Evolutionary conservation across 2,113 vertebrate species (phyloP), one percentile per base, ranked within the genome.

Genomic region (Prionailurus viverrinus): DNA sequence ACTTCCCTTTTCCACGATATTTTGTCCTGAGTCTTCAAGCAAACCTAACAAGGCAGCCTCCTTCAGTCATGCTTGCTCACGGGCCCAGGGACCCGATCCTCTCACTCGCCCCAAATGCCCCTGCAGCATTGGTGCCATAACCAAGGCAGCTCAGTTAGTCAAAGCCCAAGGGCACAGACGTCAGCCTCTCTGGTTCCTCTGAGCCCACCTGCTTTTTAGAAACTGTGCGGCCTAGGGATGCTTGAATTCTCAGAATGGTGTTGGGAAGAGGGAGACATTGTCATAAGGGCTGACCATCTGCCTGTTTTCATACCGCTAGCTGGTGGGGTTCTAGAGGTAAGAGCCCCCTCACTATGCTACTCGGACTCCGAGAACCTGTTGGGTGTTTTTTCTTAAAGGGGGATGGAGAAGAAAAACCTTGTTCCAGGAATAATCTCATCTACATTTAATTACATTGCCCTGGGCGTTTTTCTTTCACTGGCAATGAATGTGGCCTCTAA

Each of bases 401-500:
- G 66, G 39, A 45, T n/a, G 58, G n/a, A 5, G 25, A 21, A 51
- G 80, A 21, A 55, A 69, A 69, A n/a, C 7, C 9, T 82, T 79
- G 41, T 95, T 69, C 84, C 92, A 92, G 78, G 48, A 51, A 83
- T 74, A 61, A 90, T 95, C 95, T 87, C 80, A 15, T 48, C 79
- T 63, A 61, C 53, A 48, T 96, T 95, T 69, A 11, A 3, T 41
- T 21, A 86, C 0, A 11, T 82, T 6, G 48, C 94, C 97, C 4
- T 0, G 0, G 21, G 82, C 74, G 92, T 66, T 39, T 93, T 97
- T 95, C 69, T 31, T 48, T 71, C 36, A 13, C 82, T 79, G 73
- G 84, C 71, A 71, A 76, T 89, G 88, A 97, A 91, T 29, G 63
- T 31, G 25, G 68, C 78, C 81, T 53, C 41, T 90, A 96, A 95